phyloP scores from a whole-genome alignment of 1,140 invertebrate species.

The Drosophila simulans region DNA sequence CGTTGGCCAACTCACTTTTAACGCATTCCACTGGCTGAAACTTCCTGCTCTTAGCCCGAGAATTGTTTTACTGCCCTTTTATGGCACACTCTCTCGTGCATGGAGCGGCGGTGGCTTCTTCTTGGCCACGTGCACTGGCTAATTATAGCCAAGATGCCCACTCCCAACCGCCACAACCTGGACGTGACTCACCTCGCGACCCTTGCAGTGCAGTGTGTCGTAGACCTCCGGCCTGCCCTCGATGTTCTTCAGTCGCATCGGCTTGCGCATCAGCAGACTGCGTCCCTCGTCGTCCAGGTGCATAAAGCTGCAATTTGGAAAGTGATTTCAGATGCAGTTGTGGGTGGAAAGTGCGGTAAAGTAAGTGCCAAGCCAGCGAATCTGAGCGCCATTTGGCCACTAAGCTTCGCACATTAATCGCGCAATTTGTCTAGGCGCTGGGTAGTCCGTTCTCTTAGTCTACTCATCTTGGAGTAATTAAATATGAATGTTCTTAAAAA shows the following conservation, averaged over 20 bases:
- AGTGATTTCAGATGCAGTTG: neutral
- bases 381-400: neutral
- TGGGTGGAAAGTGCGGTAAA: conserved; percentile 9
- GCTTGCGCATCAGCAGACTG: conserved; percentile 85
- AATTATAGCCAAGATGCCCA: conserved; percentile 48
- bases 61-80: conserved; percentile 77
- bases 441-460: no score
- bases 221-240: conserved; percentile 87
- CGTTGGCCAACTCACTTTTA: conserved; percentile 8
- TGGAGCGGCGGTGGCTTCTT: neutral
- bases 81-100: conserved; percentile 57
- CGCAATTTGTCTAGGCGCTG: conserved; percentile 7
- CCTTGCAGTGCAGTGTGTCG: conserved; percentile 87
- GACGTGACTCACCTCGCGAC: conserved; percentile 85
- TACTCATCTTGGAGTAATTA: neutral
- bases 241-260: conserved; percentile 87
- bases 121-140: conserved; percentile 47
- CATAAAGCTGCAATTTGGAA: conserved; percentile 69
- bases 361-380: conserved; percentile 3
- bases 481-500: neutral
- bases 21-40: conserved; percentile 39
- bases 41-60: conserved; percentile 43
- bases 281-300: conserved; percentile 80
- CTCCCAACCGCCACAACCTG: neutral
- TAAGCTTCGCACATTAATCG: conserved; percentile 15